Base-by-base conservation (phyloP, 2,888 invertebrate species). In the Ommatoiulus sabulosus region DNA sequence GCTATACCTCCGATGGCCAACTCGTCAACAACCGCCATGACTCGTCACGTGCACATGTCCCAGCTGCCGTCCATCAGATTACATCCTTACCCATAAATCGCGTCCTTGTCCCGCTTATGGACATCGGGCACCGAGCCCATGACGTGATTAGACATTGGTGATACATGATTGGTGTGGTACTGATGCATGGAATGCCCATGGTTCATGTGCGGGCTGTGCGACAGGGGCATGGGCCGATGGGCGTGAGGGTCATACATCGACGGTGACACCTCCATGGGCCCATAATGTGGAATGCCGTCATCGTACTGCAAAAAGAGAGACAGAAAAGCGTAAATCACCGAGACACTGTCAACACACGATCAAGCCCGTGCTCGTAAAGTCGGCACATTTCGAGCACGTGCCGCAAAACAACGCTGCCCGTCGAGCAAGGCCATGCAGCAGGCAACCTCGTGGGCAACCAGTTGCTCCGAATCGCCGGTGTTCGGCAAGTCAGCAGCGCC, bases 21-120 rank as follows among this genome's bases (percentile, higher is more conserved):
- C n/a, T n/a, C n/a, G n/a, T n/a, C n/a, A n/a, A n/a, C n/a, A n/a
- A n/a, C n/a, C n/a, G n/a, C n/a, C n/a, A n/a, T n/a, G n/a, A n/a
- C n/a, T n/a, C n/a, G n/a, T n/a, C n/a, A n/a, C n/a, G n/a, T n/a
- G n/a, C n/a, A n/a, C n/a, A n/a, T n/a, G n/a, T n/a, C n/a, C n/a
- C n/a, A n/a, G n/a, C n/a, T n/a, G n/a, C n/a, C n/a, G n/a, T n/a
- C n/a, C n/a, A n/a, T n/a, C n/a, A n/a, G n/a, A n/a, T n/a, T n/a
- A n/a, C n/a, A n/a, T n/a, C 57, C 84, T 84, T 84, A 98, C 98
- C 98, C 98, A 94, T 98, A 98, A 93, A 98, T 98, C 93, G 98
- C 97, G 95, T 98, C 98, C 95, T 98, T 98, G 95, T 98, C 98
- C 93, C 98, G 95, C 94, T 98, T 98, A 94, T 97, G 97, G 92